Base-by-base conservation (phyloP, 1,140 invertebrate genomes). In the Sinella curviseta region DNA sequence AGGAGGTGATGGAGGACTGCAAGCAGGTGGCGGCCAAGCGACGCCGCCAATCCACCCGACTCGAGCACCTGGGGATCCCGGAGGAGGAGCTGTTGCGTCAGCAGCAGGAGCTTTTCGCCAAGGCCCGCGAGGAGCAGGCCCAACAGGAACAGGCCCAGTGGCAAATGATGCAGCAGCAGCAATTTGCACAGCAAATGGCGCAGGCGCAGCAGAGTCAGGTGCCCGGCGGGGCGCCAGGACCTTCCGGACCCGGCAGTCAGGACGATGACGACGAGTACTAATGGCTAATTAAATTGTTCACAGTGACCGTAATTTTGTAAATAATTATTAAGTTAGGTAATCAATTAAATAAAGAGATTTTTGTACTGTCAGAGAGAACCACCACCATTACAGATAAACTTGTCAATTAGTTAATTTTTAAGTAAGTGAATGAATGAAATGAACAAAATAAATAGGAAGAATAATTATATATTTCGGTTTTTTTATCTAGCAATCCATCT, bases 31-130 rank as follows among this genome's bases (percentile, higher is more conserved):
- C 96, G 24, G 95, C 96, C 0, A 98, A 98, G 87, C 91, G 96
- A 82, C 90, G 96, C 85, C 88, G 95, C 82, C 95, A 98, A 86
- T 98, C 96, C 85, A 97, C 96, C 12, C 89, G 96, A 78, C 88
- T 99, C 36, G 97, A 99, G 89, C 97, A 99, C 89, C 89, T 98
- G 30, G 97, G 97, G 34, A 99, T 99, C 86, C 97, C 97, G 20
- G 97, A 99, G 88, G 97, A 99, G 86, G 97, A 99, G 88, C 87
- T 99, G 16, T 87, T 98, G n/a, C 89, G 96, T 70, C 97, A 98
- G 86, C 97, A 99, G 84, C 97, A 99, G 87, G 97, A 97, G 89
- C 88, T 99, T n/a, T 99, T 99, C 91, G 97, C 96, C 1, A 96
- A 95, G 88, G 94, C 83, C 4, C 39, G 83, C 30, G 83, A 82